A percentile compares a stretch with the other conserved stretches of the same genome.
These are phyloP conservation scores for Seladonia tumulorum DNA, from an alignment of 2,888 invertebrate species.

Conservation along the genomic window DNA sequence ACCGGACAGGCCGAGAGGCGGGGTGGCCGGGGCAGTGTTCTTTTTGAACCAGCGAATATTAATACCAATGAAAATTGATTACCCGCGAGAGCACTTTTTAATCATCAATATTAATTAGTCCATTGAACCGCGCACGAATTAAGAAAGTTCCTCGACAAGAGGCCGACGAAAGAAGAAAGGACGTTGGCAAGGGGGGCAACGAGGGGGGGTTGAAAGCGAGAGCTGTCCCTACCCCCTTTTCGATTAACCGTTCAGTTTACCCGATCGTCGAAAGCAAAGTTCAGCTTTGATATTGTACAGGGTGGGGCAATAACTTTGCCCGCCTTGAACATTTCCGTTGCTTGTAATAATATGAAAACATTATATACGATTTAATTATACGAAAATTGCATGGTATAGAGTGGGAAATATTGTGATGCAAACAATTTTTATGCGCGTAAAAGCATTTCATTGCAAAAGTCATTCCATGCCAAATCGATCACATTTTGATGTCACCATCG, in stretches of 20 bases:
- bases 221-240: slow-evolving; percentile 22
- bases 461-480: too few relatives aligned
- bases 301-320: too few relatives aligned
- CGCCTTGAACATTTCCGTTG: too few relatives aligned
- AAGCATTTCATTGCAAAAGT: too few relatives aligned
- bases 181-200: slow-evolving; percentile 2
- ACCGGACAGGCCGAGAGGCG: neutral
- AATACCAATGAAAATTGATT: slow-evolving; percentile 78
- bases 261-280: slow-evolving; percentile 44
- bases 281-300: slow-evolving; percentile 40
- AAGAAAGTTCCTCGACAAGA: slow-evolving; percentile 67
- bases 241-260: slow-evolving; percentile 39
- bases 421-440: too few relatives aligned
- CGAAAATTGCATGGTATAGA: too few relatives aligned
- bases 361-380: too few relatives aligned
- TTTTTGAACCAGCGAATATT: slow-evolving; percentile 63
- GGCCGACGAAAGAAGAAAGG: slow-evolving; percentile 36
- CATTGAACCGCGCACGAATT: slow-evolving; percentile 70
- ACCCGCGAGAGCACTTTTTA: slow-evolving; percentile 73
- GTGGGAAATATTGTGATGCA: too few relatives aligned
- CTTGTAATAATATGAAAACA: too few relatives aligned
- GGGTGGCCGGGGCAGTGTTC: slow-evolving; percentile 1
- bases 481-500: too few relatives aligned
- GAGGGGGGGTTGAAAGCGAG: slow-evolving; percentile 32
- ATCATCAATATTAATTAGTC: slow-evolving; percentile 80